These are phyloP conservation scores for Diaphora mendica DNA, from an alignment of 2,888 invertebrate genomes.

Conservation along the genomic window DNA sequence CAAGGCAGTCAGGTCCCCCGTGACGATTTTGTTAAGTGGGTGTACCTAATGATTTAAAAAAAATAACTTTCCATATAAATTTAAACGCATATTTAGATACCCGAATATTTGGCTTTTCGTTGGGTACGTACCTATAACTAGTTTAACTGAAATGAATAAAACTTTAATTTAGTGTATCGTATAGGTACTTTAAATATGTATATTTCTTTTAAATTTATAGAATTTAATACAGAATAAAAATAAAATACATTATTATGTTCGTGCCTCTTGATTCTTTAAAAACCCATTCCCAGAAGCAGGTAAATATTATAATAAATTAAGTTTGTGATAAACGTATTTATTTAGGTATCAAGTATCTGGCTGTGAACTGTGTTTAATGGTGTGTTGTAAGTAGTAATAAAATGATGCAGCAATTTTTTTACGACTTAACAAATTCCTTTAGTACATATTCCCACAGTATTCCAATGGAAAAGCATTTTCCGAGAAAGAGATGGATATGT, in stretches of 20 bases:
- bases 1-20: not conserved
- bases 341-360: not conserved
- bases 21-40: too few species aligned
- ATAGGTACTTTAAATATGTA: too few species aligned
- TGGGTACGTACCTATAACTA: too few species aligned
- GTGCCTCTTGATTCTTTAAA: not conserved
- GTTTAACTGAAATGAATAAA: too few species aligned
- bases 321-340: not conserved
- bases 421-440: conserved; percentile 15
- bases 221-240: too few species aligned
- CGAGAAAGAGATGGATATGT: conserved; percentile 9
- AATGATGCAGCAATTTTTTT: conserved; percentile 17
- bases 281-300: not conserved
- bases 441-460: conserved; percentile 15
- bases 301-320: not conserved
- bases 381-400: conserved; percentile 5
- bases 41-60: too few species aligned
- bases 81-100: too few species aligned
- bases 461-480: conserved; percentile 15
- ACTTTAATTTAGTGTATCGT: too few species aligned
- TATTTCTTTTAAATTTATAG: too few species aligned
- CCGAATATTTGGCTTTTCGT: too few species aligned
- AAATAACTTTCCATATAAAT: too few species aligned
- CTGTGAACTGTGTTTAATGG: not conserved
- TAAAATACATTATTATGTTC: not conserved